Evolutionary conservation across 2,113 vertebrate genomes (phyloP), one percentile per base, ranked within the genome.

Genomic region (Spheniscus mendiculus): DNA sequence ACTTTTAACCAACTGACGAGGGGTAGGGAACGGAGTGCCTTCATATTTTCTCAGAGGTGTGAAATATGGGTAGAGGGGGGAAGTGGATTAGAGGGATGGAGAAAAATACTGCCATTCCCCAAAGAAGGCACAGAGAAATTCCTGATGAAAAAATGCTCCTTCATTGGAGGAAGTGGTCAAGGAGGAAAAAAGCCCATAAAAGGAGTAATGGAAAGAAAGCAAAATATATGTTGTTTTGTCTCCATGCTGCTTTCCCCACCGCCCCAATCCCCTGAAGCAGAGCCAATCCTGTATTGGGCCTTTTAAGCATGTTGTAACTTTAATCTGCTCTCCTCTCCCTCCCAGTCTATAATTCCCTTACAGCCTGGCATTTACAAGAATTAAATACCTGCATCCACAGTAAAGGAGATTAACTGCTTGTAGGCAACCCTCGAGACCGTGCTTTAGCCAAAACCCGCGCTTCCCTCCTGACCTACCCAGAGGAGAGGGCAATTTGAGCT

Each of bases 161-260:
- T 81, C 61, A 21, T 34, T 79, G 61, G 47, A 87, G 53, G 42
- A 84, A 89, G 69, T 12, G 40, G 61, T 34, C 0, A 0, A 65
- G 63, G 12, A 90, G 7, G 23, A 59, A 15, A 90, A 83, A 89
- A 55, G 45, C 20, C 69, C 72, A 89, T 89, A 86, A 87, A 90
- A 89, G 19, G 21, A 63, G 58, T 47, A 94, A 96, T n/a, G 52
- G 87, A 94, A 95, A 87, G n/a, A 84, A 87, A 83, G 26, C 61
- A 92, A 74, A 88, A 83, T 45, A 44, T 9, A 74, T 4, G 8
- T 62, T 59, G n/a, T 59, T 92, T 93, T 1, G 5, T 53, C 59
- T 76, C 42, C 34, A 21, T 22, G 69, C 77, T 72, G 36, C 49
- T 67, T 84, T 65, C 56, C 53, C 15, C 49, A 32, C 25, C 11